phyloP scores from a whole-genome alignment of 2,888 invertebrate genomes.

The Lasioglossum marginatum region DNA sequence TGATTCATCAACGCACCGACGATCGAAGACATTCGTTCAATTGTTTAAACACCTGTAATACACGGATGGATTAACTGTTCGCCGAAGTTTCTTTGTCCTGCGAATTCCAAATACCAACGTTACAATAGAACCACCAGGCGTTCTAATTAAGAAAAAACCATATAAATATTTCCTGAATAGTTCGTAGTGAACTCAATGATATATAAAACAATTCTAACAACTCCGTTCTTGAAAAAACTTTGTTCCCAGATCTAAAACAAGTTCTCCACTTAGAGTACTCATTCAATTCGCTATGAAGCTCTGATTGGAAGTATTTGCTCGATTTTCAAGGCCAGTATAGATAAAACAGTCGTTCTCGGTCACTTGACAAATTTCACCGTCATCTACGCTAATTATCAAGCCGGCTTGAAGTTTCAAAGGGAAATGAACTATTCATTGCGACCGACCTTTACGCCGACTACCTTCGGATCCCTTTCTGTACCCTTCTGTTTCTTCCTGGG shows the following conservation, averaged over 20 bases:
- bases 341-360: slow-evolving; percentile 53
- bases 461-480: slow-evolving; percentile 31
- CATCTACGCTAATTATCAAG: slow-evolving; percentile 62
- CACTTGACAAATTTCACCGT: slow-evolving; percentile 62
- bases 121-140: neutral
- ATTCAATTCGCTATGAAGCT: neutral
- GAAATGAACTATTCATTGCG: slow-evolving; percentile 75
- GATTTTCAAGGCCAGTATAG: slow-evolving; percentile 63
- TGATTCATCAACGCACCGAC: slow-evolving; percentile 8
- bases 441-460: slow-evolving; percentile 60
- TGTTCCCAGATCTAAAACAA: neutral
- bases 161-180: neutral
- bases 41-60: neutral
- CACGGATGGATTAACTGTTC: neutral
- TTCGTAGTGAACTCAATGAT: neutral
- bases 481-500: neutral
- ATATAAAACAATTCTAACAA: neutral
- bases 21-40: neutral
- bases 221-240: neutral
- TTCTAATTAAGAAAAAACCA: neutral
- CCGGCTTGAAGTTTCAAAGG: slow-evolving; percentile 67
- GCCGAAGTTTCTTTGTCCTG: slow-evolving; percentile 31
- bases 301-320: slow-evolving; percentile 43
- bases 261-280: neutral
- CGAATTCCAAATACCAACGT: slow-evolving; percentile 42